phyloP scores from a whole-genome alignment of 2,888 invertebrate genomes.

The Gastracanthus pulcherrimus region DNA sequence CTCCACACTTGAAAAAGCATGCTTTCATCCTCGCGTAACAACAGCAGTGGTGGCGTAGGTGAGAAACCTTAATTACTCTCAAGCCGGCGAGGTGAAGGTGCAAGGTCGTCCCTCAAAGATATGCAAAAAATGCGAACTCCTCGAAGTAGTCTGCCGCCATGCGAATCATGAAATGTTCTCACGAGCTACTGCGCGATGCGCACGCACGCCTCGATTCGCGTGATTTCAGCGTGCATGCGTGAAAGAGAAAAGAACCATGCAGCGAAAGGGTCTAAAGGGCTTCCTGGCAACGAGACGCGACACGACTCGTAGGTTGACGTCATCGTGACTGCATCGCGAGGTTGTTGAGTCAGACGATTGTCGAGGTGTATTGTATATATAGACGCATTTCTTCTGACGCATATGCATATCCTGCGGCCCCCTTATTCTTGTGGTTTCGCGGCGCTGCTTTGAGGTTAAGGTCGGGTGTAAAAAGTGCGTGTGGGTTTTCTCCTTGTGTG shows the following conservation, averaged over 20 bases:
- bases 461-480: conserved; percentile 5
- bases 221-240: conserved; percentile 9
- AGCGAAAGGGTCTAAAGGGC: conserved; percentile 26
- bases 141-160: neutral
- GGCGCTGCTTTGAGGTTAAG: conserved; percentile 19
- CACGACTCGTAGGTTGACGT: too few species aligned
- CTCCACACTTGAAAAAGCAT: too few species aligned
- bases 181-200: conserved; percentile 30
- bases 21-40: neutral
- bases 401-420: neutral
- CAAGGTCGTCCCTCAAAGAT: neutral
- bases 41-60: neutral
- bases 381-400: neutral
- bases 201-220: conserved; percentile 26
- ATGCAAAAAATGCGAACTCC: neutral
- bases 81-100: neutral
- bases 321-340: conserved; percentile 33
- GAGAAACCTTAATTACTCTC: conserved; percentile 28
- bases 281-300: conserved; percentile 14
- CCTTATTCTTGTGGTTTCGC: neutral
- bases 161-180: conserved; percentile 36
- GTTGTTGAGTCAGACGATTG: neutral
- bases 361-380: neutral
- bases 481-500: neutral
- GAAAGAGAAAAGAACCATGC: neutral